These are phyloP conservation scores for Leucania comma DNA, from an alignment of 2,888 invertebrate species.

Conservation along the genomic window DNA sequence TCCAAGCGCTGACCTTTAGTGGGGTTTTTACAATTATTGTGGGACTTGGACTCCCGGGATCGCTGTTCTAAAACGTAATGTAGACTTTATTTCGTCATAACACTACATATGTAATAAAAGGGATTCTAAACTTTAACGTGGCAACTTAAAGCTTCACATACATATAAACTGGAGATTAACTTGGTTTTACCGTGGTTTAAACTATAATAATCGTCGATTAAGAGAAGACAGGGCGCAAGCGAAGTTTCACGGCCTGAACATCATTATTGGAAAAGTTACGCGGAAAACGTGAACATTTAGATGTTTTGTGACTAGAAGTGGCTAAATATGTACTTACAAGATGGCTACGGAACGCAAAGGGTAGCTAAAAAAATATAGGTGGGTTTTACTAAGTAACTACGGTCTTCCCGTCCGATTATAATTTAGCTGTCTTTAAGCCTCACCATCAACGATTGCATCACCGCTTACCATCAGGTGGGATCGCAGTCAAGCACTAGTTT, in stretches of 20 bases:
- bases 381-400: too few species aligned
- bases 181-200: constrained; percentile 35
- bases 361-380: too few species aligned
- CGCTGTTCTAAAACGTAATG: too few species aligned
- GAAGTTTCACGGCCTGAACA: constrained; percentile 42
- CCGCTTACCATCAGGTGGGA: too few species aligned
- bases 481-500: too few species aligned
- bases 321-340: neutral
- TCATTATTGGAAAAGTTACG: constrained; percentile 66
- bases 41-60: too few species aligned
- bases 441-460: too few species aligned
- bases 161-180: constrained; percentile 56
- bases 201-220: constrained; percentile 65
- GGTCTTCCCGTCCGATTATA: too few species aligned
- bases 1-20: too few species aligned
- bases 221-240: constrained; percentile 35
- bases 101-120: constrained; percentile 16
- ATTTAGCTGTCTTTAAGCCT: too few species aligned
- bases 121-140: constrained; percentile 18
- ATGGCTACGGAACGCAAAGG: too few species aligned
- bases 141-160: constrained; percentile 34
- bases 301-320: constrained; percentile 35
- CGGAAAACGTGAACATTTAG: constrained; percentile 38
- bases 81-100: neutral
- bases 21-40: too few species aligned